A percentile compares a stretch with the other conserved stretches of the same genome.
These are phyloP conservation scores for Ceramica pisi DNA, from an alignment of 2,888 invertebrate species.

Conservation along the genomic window DNA sequence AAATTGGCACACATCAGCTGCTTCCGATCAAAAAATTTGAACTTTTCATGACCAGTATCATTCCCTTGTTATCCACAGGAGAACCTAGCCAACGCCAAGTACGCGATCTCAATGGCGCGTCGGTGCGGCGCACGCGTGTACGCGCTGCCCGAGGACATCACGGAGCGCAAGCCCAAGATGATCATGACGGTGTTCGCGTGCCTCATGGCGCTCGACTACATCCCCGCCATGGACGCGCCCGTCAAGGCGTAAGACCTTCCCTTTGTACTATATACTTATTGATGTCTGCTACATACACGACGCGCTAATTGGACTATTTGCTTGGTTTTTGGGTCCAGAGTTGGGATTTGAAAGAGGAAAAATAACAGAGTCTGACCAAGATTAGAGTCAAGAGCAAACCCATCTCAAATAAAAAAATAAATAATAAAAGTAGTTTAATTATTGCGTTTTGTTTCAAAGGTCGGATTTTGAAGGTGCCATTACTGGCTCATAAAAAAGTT, in stretches of 20 bases:
- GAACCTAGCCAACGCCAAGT: constrained; percentile 99
- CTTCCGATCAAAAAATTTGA: no score
- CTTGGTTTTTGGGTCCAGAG: background rate
- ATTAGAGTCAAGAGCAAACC: no score
- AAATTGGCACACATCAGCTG: no score
- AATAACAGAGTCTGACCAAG: no score
- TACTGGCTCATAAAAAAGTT: no score
- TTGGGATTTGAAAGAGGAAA: background rate
- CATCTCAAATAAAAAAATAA: no score
- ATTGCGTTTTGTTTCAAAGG: no score
- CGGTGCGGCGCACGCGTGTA: constrained; percentile 99
- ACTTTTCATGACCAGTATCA: no score
- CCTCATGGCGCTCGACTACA: constrained; percentile 99
- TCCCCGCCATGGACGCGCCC: constrained; percentile 95
- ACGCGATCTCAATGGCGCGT: constrained; percentile 99
- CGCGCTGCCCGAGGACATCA: constrained; percentile 99
- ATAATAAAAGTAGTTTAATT: no score
- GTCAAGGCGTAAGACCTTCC: constrained; percentile 79
- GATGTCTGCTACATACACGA: constrained; percentile 2
- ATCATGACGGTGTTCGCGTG: constrained; percentile 99
- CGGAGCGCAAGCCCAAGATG: constrained; percentile 99
- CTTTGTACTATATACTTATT: constrained; percentile 7
- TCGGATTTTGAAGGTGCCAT: no score
- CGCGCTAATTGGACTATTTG: background rate
- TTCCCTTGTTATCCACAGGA: constrained; percentile 91